phyloP scores from a whole-genome alignment of 2,888 invertebrate genomes.

The Cantharis nigra region DNA sequence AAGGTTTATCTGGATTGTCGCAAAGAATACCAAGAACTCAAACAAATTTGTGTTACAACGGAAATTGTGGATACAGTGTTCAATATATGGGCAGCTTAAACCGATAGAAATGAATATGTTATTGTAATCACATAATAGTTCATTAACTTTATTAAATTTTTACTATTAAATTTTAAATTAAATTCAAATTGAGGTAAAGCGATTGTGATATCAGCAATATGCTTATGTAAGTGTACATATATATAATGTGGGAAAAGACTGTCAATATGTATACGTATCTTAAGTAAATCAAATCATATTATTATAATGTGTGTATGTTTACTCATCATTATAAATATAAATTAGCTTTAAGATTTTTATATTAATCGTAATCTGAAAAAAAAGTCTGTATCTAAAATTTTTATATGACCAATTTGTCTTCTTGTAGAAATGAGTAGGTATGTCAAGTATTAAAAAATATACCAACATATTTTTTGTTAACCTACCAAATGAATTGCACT shows the following conservation, averaged over 20 bases:
- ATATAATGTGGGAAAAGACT: slow-evolving; percentile 16
- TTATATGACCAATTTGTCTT: background rate
- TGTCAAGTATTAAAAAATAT: background rate
- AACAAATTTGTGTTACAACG: slow-evolving; percentile 40
- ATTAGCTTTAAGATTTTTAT: background rate
- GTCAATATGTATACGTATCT: slow-evolving; percentile 8
- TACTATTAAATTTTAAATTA: background rate
- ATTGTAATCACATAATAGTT: background rate
- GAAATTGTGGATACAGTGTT: slow-evolving; percentile 49
- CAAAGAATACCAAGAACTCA: slow-evolving; percentile 73
- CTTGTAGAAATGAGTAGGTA: background rate
- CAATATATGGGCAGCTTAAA: slow-evolving; percentile 49
- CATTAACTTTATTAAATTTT: background rate
- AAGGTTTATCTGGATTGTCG: slow-evolving; percentile 79
- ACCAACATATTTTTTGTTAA: slow-evolving; percentile 2
- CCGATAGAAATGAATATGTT: slow-evolving; percentile 40
- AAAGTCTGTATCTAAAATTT: background rate
- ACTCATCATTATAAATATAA: background rate
- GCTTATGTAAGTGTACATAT: slow-evolving; percentile 4
- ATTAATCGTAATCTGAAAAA: background rate
- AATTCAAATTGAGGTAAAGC: slow-evolving; percentile 1
- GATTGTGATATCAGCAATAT: slow-evolving; percentile 21
- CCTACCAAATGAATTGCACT: slow-evolving; percentile 12
- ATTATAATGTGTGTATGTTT: background rate
- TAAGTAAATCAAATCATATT: background rate